A percentile compares a stretch with the other conserved stretches of the same genome.
phyloP scores from a whole-genome alignment of 2,797 vertebrate genomes.

The Masticophis lateralis region DNA sequence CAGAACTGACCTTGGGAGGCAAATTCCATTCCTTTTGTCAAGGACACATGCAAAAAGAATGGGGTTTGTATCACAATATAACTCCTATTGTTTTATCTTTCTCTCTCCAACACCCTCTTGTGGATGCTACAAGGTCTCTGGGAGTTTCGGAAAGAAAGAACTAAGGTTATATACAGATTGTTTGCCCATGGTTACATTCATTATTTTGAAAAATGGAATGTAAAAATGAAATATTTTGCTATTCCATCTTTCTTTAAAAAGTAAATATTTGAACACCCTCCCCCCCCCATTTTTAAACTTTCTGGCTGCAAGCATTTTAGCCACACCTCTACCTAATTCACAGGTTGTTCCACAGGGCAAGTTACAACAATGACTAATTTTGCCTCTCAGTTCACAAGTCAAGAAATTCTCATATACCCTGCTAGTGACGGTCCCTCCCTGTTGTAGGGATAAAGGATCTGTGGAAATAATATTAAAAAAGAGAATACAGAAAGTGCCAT shows the following conservation, averaged over 20 bases:
- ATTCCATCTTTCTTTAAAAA: slow-evolving; percentile 17
- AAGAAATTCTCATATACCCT: neutral
- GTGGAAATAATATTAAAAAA: neutral
- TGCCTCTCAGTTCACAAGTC: neutral
- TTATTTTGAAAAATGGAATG: neutral
- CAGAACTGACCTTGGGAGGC: neutral
- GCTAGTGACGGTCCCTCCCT: neutral
- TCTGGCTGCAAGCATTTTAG: slow-evolving; percentile 4
- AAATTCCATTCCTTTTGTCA: neutral
- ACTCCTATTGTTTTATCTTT: neutral
- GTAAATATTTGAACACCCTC: slow-evolving; percentile 11
- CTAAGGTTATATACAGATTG: neutral
- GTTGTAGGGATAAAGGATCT: neutral
- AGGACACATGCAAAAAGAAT: neutral
- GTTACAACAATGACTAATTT: slow-evolving; percentile 5
- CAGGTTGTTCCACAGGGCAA: neutral
- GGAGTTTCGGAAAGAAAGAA: neutral
- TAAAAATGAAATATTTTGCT: neutral
- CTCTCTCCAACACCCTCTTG: neutral
- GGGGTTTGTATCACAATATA: neutral
- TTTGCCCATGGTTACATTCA: neutral
- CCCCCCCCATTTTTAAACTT: neutral
- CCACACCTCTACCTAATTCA: neutral
- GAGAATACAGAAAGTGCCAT: neutral
- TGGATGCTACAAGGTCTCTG: neutral